Base-by-base conservation (phyloP, 2,797 vertebrate genomes). In the Melanotaenia boesemani region DNA sequence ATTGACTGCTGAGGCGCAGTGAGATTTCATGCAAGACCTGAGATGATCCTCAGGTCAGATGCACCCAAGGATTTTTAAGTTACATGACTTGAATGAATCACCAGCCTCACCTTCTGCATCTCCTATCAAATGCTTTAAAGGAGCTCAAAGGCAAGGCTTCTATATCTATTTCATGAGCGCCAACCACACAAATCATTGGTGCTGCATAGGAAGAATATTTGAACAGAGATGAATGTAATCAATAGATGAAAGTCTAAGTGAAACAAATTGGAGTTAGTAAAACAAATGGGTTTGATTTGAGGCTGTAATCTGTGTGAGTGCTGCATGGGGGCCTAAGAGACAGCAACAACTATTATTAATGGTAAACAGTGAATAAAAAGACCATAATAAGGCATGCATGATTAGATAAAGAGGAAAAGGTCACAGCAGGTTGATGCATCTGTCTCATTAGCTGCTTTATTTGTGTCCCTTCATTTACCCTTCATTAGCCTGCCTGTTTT, bases 341-440 rank as follows among this genome's bases (percentile, higher is more conserved):
- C 79, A 80, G 83, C 80, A 89, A 88, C 88, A 90, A 88, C 81
- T 85, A 89, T 88, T 92, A 88, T 90, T 84, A 92, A 92, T 90
- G 87, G 88, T 91, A 91, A 92, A 91, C 91, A 91, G 82, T 89
- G 88, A 91, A 90, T 93, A 88, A 91, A 91, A 89, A 87, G 84
- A 85, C 83, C 75, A 88, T 90, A 91, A 92, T 90, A 90, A 91
- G 88, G 69, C 87, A 87, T 80, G 90, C 90, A 74, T 92, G 90
- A 93, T 93, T 93, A 93, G 88, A 93, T 92, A 86, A 91, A 91
- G 88, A 92, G 88, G 87, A 82, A 92, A 93, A 92, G 93, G 93
- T 94, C 92, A 92, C 84, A 82, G 87, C 88, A 90, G 91, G 92
- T 93, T 92, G 91, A 93, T 92, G 88, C 89, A 91, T 93, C 89